Evolutionary conservation across 2,797 vertebrate genomes (phyloP), one percentile per base, ranked within the genome.

Genomic region (Pipistrellus pipistrellus): DNA sequence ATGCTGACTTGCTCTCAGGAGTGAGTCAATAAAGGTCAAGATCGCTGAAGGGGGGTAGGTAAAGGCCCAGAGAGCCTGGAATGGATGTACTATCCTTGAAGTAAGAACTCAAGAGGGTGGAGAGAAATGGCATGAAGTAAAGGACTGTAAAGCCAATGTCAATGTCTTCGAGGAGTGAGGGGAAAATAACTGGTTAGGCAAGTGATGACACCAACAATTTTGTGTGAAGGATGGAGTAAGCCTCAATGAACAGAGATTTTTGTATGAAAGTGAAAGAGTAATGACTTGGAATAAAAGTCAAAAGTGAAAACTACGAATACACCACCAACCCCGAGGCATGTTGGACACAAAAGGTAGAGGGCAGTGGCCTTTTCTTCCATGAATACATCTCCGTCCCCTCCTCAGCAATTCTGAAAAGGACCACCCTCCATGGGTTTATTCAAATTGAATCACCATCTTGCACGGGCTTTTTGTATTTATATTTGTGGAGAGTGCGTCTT

Each of bases 361-460:
- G 15, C 51, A 66, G 14, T 1, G 30, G 44, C 3, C 46, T 81
- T 92, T 71, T 80, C 66, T 46, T 76, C 83, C 55, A 0, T 12
- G 30, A 81, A 57, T 48, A 25, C 4, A 27, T 51, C 64, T 51
- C 21, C 78, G 4, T 82, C 9, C 48, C 46, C 66, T 78, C 53
- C 86, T 87, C 72, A 83, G 66, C 38, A 85, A 3, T 77, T 93
- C 83, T 78, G 64, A 87, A 91, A 35, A 82, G 69, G 41, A 66
- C 46, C 68, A 35, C 27, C 35, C 32, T 75, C 87, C 0, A 0
- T n/a, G 46, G 41, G 8, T 75, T 82, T 68, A 93, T 91, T 94
- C 66, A 80, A 85, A 88, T 83, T 87, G 80, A 95, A 93, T 88
- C 85, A 71, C 72, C 66, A 76, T 82, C 95, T 95, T 76, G 25